These are phyloP conservation scores for Periophthalmus magnuspinnatus DNA, from an alignment of 2,797 vertebrate species.

Conservation along the genomic window DNA sequence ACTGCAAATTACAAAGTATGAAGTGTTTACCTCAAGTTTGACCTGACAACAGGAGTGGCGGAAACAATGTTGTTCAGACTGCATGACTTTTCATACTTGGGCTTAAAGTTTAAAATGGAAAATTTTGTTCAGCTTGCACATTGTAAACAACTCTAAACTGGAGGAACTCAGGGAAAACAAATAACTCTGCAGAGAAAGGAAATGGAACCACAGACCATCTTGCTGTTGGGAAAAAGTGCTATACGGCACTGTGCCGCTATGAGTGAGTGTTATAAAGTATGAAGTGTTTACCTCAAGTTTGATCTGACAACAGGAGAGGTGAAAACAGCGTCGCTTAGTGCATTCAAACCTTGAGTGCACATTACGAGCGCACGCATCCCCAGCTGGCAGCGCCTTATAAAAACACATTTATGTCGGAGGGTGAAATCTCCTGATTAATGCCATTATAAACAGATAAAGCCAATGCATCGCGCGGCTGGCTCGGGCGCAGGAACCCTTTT, in stretches of 20 bases:
- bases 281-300: slow-evolving; percentile 2
- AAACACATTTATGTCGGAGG: slow-evolving; percentile 18
- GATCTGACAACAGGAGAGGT: slow-evolving; percentile 33
- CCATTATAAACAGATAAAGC: slow-evolving; percentile 27
- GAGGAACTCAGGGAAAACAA: too few relatives aligned
- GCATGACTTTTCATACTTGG: too few relatives aligned
- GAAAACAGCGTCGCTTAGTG: slow-evolving; percentile 38
- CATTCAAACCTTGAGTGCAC: slow-evolving; percentile 28
- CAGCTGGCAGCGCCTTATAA: slow-evolving; percentile 22
- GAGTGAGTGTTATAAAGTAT: too few relatives aligned
- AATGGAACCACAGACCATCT: neutral
- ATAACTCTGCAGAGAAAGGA: too few relatives aligned
- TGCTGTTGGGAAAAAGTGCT: neutral
- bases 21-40: too few relatives aligned
- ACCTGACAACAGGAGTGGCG: too few relatives aligned
- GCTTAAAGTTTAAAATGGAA: too few relatives aligned
- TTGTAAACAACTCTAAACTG: too few relatives aligned
- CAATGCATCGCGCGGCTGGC: slow-evolving; percentile 40
- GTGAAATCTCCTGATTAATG: slow-evolving; percentile 13
- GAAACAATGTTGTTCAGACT: too few relatives aligned
- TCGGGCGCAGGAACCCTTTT: slow-evolving; percentile 37
- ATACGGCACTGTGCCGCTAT: too few relatives aligned
- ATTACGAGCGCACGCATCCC: slow-evolving; percentile 30
- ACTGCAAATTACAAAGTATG: too few relatives aligned
- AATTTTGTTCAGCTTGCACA: too few relatives aligned